Evolutionary conservation across 53 echinoderm and acorn worm genomes (phyloP).

Genomic region (Mesocentrotus franciscanus): DNA sequence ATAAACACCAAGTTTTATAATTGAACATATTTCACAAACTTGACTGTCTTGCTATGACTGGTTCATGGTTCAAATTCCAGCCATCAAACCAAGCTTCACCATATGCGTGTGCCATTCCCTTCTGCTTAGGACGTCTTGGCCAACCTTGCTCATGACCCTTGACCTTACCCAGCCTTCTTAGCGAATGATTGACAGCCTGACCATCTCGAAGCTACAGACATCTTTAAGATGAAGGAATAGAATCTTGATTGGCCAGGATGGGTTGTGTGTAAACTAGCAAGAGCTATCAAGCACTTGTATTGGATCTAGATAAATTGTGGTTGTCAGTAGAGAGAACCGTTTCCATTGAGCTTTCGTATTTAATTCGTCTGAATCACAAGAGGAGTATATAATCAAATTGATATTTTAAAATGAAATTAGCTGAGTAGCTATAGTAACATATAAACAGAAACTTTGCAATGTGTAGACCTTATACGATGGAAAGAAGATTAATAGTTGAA

Average conservation of each 20-base stretch:
- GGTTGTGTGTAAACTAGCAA: conserved; percentile 24
- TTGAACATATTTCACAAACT: conserved; percentile 39
- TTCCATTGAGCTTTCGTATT: not conserved
- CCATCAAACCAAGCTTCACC: not conserved
- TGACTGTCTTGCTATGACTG: conserved; percentile 24
- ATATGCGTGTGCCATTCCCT: not conserved
- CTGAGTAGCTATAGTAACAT: not conserved
- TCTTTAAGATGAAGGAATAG: conserved; percentile 35
- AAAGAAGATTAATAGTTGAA: not conserved
- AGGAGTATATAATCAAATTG: not conserved
- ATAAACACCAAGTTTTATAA: conserved; percentile 32
- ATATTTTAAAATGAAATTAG: not conserved
- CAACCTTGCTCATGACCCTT: conserved; percentile 44
- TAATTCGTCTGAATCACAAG: not conserved
- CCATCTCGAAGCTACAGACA: conserved; percentile 19
- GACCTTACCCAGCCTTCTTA: conserved; percentile 31
- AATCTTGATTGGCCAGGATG: conserved; percentile 25
- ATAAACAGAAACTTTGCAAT: not conserved
- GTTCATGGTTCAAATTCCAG: conserved; percentile 4
- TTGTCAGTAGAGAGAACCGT: not conserved
- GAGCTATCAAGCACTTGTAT: not conserved
- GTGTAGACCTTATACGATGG: not conserved
- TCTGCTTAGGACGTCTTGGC: not conserved
- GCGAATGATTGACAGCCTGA: conserved; percentile 50
- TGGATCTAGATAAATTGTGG: not conserved